Conservation (phyloP, 1,140 invertebrate genomes). For the Galleria mellonella region DNA sequence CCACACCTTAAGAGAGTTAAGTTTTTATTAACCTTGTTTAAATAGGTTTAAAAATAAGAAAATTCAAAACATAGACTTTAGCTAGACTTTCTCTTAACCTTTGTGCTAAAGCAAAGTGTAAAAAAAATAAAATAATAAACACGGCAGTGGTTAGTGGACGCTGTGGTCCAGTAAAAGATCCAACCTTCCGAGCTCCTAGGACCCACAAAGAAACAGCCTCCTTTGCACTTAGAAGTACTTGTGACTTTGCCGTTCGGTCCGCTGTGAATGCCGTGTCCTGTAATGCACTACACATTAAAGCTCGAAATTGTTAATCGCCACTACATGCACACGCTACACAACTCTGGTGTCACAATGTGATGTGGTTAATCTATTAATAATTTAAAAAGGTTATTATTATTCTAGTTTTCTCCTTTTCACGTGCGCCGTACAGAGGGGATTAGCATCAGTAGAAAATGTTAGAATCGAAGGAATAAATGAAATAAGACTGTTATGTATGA, state of each 20-base stretch:
- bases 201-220: slow-evolving; percentile 93
- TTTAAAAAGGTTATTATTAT: background rate
- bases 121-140: slow-evolving; percentile 32
- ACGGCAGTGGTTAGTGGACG: slow-evolving; percentile 22
- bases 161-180: slow-evolving; percentile 41
- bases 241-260: slow-evolving; percentile 78
- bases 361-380: slow-evolving; percentile 16
- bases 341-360: slow-evolving; percentile 16
- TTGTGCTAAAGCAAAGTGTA: slow-evolving; percentile 52
- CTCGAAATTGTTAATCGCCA: slow-evolving; percentile 54
- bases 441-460: background rate
- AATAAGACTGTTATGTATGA: background rate
- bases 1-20: too few species aligned
- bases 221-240: slow-evolving; percentile 90
- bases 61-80: slow-evolving; percentile 4
- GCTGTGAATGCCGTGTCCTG: slow-evolving; percentile 82
- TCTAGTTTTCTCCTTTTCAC: too few species aligned
- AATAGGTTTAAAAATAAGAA: too few species aligned
- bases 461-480: background rate
- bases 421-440: too few species aligned
- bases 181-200: slow-evolving; percentile 91
- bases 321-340: slow-evolving; percentile 47
- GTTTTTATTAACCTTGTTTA: too few species aligned
- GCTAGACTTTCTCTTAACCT: slow-evolving; percentile 20
- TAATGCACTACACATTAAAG: slow-evolving; percentile 75